phyloP scores from a whole-genome alignment of 1,140 invertebrate genomes.

The Drusus annulatus region DNA sequence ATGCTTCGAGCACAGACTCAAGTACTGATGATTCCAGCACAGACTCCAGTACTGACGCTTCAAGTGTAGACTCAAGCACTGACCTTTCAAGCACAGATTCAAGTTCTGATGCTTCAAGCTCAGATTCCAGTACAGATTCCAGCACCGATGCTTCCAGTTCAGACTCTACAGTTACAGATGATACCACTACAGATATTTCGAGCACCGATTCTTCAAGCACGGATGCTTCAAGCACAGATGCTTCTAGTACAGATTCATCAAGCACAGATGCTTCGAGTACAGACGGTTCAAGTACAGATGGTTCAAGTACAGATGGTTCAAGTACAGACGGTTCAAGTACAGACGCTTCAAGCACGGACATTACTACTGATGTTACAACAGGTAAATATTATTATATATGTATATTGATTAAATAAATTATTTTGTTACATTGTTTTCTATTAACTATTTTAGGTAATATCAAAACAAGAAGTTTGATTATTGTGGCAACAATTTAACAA shows the following conservation, averaged over 20 bases:
- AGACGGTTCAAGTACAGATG: constrained; percentile 45
- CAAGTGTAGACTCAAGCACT: constrained; percentile 40
- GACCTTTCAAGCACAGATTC: constrained; percentile 45
- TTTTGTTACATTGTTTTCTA: background rate
- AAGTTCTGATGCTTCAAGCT: constrained; percentile 47
- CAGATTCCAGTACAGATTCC: constrained; percentile 42
- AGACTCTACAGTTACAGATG: constrained; percentile 36
- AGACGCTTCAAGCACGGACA: background rate
- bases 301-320: constrained; percentile 42
- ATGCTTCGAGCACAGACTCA: constrained; percentile 31
- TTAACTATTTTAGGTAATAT: too few relatives aligned
- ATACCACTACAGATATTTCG: constrained; percentile 45
- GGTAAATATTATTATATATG: background rate
- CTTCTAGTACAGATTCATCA: constrained; percentile 47
- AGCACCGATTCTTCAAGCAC: constrained; percentile 36
- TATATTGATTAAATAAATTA: background rate
- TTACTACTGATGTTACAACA: background rate
- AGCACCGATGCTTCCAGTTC: constrained; percentile 47
- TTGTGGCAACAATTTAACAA: too few relatives aligned
- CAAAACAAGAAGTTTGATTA: too few relatives aligned
- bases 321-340: constrained; percentile 37
- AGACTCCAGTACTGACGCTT: constrained; percentile 46
- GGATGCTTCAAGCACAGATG: constrained; percentile 53
- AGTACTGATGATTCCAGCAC: constrained; percentile 49
- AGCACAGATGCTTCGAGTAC: constrained; percentile 38